phyloP scores from a whole-genome alignment of 1,140 invertebrate genomes.

The Drosophila lowei region DNA sequence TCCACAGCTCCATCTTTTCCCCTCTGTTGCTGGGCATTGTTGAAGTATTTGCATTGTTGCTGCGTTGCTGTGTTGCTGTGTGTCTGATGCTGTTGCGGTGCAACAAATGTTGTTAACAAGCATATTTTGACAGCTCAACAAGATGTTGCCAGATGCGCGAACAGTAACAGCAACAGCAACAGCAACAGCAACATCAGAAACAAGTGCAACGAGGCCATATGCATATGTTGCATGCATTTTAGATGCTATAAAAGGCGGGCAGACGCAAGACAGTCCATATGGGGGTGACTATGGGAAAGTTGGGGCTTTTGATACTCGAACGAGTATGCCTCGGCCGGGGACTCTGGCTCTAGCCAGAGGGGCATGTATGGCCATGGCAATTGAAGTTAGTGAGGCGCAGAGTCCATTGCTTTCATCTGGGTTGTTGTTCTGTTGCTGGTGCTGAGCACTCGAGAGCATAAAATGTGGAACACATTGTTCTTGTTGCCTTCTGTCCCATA shows the following conservation, averaged over 20 bases:
- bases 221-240: constrained; percentile 66
- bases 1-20: neutral
- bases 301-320: constrained; percentile 45
- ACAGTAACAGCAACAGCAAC: constrained; percentile 50
- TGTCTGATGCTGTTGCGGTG: constrained; percentile 62
- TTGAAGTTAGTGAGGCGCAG: constrained; percentile 56
- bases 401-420: constrained; percentile 66
- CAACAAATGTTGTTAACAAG: constrained; percentile 81
- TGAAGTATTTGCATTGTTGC: constrained; percentile 24
- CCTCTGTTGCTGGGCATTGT: neutral
- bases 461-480: constrained; percentile 54
- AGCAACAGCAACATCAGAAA: constrained; percentile 23
- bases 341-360: too few relatives aligned
- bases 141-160: constrained; percentile 80
- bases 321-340: too few relatives aligned
- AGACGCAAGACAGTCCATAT: constrained; percentile 51
- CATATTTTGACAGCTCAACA: constrained; percentile 81
- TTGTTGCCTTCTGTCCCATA: constrained; percentile 49
- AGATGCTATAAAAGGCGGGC: constrained; percentile 55
- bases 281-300: constrained; percentile 49
- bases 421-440: constrained; percentile 23
- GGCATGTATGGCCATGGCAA: constrained; percentile 31
- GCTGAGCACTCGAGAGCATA: constrained; percentile 42
- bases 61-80: constrained; percentile 27
- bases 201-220: constrained; percentile 47